Percentiles rank a stretch among this genome's conserved stretches.
Conservation (phyloP, 2,888 invertebrate species). For the Pediacus dermestoides region DNA sequence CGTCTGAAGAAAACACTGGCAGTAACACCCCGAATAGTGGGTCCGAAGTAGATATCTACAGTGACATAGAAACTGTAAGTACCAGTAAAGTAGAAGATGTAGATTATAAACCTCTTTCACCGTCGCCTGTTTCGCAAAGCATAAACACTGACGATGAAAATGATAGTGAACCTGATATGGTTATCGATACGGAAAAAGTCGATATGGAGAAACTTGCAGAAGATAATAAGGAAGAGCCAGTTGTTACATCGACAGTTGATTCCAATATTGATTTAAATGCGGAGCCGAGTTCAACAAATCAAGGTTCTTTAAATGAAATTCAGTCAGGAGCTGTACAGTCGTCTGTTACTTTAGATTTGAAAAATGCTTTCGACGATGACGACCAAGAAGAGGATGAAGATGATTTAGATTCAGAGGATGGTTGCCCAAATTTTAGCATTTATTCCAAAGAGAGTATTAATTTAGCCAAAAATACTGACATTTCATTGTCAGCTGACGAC, state of each 20-base stretch:
- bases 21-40: slow-evolving; percentile 39
- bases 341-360: slow-evolving; percentile 25
- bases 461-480: slow-evolving; percentile 58
- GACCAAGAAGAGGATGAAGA: slow-evolving; percentile 39
- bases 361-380: slow-evolving; percentile 16
- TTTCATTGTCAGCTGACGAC: slow-evolving; percentile 24
- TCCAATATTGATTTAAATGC: neutral
- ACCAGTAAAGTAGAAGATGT: slow-evolving; percentile 42
- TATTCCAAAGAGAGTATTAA: slow-evolving; percentile 79
- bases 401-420: slow-evolving; percentile 60
- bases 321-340: slow-evolving; percentile 40
- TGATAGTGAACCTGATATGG: slow-evolving; percentile 53
- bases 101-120: slow-evolving; percentile 26
- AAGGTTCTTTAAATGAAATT: slow-evolving; percentile 23
- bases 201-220: slow-evolving; percentile 30
- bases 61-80: slow-evolving; percentile 56
- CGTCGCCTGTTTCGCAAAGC: slow-evolving; percentile 3
- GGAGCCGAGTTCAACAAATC: neutral
- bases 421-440: slow-evolving; percentile 82
- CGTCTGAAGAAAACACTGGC: slow-evolving; percentile 16
- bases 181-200: slow-evolving; percentile 52
- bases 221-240: slow-evolving; percentile 30
- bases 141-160: slow-evolving; percentile 46
- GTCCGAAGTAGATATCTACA: slow-evolving; percentile 60
- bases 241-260: slow-evolving; percentile 33